Conservation (phyloP, 2,888 invertebrate genomes). For the Rotaria macrura region DNA sequence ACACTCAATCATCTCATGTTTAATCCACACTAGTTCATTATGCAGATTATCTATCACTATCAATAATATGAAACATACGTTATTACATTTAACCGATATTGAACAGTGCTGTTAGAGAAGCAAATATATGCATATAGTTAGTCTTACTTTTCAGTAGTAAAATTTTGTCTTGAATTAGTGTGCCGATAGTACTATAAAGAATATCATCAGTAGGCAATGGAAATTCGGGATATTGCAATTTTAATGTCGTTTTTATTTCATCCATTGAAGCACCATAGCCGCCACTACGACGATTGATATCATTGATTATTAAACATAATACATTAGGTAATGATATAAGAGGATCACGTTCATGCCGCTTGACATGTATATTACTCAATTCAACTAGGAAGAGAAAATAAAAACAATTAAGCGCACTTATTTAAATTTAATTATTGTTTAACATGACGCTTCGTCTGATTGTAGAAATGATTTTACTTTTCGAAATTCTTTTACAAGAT, state of each 20-base stretch:
- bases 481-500: background rate
- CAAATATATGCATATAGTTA: no score
- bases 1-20: no score
- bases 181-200: background rate
- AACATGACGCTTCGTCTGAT: no score
- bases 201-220: constrained; percentile 6
- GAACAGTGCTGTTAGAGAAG: background rate
- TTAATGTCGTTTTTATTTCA: constrained; percentile 15
- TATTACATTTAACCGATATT: background rate
- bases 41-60: no score
- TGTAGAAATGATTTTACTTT: no score
- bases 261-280: background rate
- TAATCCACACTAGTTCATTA: no score
- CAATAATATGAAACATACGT: no score
- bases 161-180: constrained; percentile 6
- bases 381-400: background rate
- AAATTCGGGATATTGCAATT: constrained; percentile 1
- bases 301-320: constrained; percentile 9
- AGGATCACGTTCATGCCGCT: background rate
- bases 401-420: background rate
- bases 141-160: background rate
- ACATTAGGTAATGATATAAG: constrained; percentile 5
- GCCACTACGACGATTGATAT: background rate
- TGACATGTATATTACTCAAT: constrained; percentile 12
- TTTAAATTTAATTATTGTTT: background rate